These are phyloP conservation scores for Pantherophis guttatus DNA, from an alignment of 2,113 vertebrate genomes.

Conservation along the genomic window DNA sequence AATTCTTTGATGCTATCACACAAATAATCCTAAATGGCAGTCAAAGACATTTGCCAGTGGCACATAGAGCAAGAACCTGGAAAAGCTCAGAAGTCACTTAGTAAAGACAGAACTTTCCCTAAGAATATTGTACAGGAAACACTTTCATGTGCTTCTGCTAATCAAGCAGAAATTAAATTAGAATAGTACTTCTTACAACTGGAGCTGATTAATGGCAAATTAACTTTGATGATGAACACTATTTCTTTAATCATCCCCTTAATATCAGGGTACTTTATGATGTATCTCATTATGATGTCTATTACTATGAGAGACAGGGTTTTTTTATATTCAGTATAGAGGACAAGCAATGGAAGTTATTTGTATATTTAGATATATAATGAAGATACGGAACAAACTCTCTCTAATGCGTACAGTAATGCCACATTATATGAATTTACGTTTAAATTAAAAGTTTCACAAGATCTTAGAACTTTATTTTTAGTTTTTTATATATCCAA, in stretches of 20 bases:
- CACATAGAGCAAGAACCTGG: not conserved
- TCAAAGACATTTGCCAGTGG: not conserved
- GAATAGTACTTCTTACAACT: not conserved
- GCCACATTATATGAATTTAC: not conserved
- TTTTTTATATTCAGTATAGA: not conserved
- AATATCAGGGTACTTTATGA: too few species aligned
- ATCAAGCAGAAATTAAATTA: conserved; percentile 3
- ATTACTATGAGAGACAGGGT: not conserved
- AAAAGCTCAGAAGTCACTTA: not conserved
- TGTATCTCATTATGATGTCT: not conserved
- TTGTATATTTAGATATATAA: not conserved
- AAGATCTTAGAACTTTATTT: not conserved
- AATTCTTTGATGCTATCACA: not conserved
- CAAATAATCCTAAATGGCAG: not conserved
- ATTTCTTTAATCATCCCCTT: not conserved
- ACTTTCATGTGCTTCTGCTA: not conserved
- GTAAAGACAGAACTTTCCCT: not conserved
- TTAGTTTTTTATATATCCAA: not conserved
- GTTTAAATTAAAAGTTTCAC: not conserved
- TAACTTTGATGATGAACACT: not conserved
- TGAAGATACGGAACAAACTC: not conserved
- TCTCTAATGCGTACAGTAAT: not conserved
- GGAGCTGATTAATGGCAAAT: not conserved
- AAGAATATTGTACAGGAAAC: not conserved
- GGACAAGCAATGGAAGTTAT: not conserved